Evolutionary conservation across 2,888 invertebrate species (phyloP).

Genomic region (Drosophila borborema): DNA sequence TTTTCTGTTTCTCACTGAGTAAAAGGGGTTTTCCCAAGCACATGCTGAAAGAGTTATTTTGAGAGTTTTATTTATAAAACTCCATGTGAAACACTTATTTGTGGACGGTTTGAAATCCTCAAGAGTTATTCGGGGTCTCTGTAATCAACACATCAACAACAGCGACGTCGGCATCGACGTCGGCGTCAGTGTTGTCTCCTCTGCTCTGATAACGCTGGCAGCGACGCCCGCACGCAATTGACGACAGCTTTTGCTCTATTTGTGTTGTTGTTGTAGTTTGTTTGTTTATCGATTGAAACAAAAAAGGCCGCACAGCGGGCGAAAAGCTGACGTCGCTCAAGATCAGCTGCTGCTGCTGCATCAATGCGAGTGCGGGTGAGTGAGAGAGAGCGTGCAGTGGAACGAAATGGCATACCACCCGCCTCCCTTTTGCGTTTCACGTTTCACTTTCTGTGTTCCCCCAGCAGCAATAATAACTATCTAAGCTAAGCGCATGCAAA

Average conservation of each 20-base stretch:
- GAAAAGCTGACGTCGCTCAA: conserved; percentile 39
- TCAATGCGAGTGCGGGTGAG: conserved; percentile 18
- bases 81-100: no score
- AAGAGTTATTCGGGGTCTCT: no score
- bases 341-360: conserved; percentile 56
- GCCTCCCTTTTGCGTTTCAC: conserved; percentile 1
- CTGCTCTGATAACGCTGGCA: conserved; percentile 49
- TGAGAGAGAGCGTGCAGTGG: not conserved
- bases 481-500: not conserved
- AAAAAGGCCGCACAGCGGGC: conserved; percentile 42
- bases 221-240: conserved; percentile 56
- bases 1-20: no score
- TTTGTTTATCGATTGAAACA: conserved; percentile 69
- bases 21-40: no score
- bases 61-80: no score
- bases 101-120: no score
- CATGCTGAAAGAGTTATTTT: no score
- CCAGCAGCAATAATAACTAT: conserved; percentile 12
- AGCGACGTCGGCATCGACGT: conserved; percentile 15
- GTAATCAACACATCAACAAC: conserved; percentile 57
- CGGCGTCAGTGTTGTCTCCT: not conserved
- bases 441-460: conserved; percentile 33
- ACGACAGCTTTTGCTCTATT: conserved; percentile 38
- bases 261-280: conserved; percentile 27
- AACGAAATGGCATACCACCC: not conserved